A percentile compares a stretch with the other conserved stretches of the same genome.
Evolutionary conservation across 2,113 vertebrate species (phyloP).

Genomic region (Felis chaus): DNA sequence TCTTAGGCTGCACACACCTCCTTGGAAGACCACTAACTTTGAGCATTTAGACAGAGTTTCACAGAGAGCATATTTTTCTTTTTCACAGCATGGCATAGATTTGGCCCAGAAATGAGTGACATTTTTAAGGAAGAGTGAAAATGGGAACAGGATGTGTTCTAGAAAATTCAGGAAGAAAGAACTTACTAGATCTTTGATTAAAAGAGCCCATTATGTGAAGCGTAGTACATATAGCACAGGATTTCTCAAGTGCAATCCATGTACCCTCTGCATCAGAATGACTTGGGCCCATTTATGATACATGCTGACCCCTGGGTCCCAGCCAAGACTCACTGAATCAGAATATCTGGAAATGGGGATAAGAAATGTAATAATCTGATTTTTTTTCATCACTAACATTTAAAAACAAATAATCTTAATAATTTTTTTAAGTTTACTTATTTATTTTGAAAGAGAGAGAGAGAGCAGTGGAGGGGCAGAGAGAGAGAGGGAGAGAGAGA

Average conservation of each 20-base stretch:
- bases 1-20: not conserved
- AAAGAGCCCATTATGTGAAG: not conserved
- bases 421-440: too few relatives aligned
- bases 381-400: not conserved
- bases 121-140: slow-evolving; percentile 38
- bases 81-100: slow-evolving; percentile 14
- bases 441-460: too few relatives aligned
- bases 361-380: not conserved
- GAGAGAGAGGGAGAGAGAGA: too few relatives aligned
- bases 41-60: not conserved
- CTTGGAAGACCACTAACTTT: not conserved
- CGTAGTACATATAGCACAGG: not conserved
- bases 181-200: not conserved
- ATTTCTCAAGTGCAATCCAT: not conserved
- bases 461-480: too few relatives aligned
- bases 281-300: too few relatives aligned
- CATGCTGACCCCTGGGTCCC: not conserved
- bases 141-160: not conserved
- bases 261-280: not conserved
- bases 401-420: not conserved
- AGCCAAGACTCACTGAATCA: not conserved
- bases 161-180: slow-evolving; percentile 37
- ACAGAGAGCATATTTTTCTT: not conserved
- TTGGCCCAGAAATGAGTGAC: slow-evolving; percentile 12
- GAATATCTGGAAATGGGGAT: not conserved